These are phyloP conservation scores for Protobothrops mucrosquamatus DNA, from an alignment of 2,113 vertebrate genomes.

Conservation along the genomic window DNA sequence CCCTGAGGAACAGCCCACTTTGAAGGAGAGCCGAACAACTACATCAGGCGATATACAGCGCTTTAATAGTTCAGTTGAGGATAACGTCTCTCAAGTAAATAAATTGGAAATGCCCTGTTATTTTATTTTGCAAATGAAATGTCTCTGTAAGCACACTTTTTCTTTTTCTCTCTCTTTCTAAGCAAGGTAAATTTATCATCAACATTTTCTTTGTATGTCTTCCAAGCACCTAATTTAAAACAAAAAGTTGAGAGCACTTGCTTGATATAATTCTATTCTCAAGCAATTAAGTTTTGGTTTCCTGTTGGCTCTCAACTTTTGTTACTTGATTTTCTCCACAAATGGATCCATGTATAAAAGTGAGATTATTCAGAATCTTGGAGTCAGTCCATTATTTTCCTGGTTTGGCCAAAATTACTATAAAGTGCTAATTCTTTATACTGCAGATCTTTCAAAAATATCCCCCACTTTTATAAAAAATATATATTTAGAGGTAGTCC, in stretches of 20 bases:
- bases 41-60: constrained; percentile 77
- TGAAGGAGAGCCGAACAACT: constrained; percentile 62
- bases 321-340: not conserved
- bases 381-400: not conserved
- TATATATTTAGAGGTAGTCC: not conserved
- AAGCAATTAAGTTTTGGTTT: not conserved
- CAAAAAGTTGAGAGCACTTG: not conserved
- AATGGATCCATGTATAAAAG: not conserved
- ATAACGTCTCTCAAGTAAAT: constrained; percentile 90
- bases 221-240: not conserved
- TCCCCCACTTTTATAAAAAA: not conserved
- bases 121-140: not conserved
- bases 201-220: not conserved
- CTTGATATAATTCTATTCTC: not conserved
- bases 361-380: not conserved
- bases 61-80: constrained; percentile 82
- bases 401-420: not conserved
- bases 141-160: not conserved
- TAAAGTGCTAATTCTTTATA: not conserved
- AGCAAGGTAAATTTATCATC: not conserved
- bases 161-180: not conserved
- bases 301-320: not conserved
- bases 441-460: not conserved
- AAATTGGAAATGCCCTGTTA: not conserved
- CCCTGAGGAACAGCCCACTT: constrained; percentile 69